Evolutionary conservation across 1,140 invertebrate genomes (phyloP), one percentile per base, ranked within the genome.

Genomic region (Drosophila murphyi): DNA sequence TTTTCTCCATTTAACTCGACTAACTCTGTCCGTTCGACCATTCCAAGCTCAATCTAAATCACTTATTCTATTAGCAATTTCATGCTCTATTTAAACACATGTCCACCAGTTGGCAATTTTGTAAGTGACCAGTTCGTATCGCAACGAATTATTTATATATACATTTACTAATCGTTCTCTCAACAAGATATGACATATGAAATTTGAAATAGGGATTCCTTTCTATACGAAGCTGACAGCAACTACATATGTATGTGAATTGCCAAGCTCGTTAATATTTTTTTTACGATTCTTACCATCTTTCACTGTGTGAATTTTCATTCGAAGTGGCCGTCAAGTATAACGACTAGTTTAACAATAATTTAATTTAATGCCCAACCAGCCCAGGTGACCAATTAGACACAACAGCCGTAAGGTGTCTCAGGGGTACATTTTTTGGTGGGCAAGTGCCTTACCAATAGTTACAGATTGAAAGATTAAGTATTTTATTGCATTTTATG

Each of bases 201-300:
- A 92, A 92, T 92, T 91, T 91, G 76, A 88, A 88, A 80, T 72
- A 72, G 68, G 68, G 68, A 61, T 65, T 52, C 48, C 65, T 8
- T 10, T 12, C n/a, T 57, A 29, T 41, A 48, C 55, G 54, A n/a
- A n/a, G 41, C 31, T 20, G 8, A 37, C 35, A 52, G 62, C 80
- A 45, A 4, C n/a, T 20, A 52, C 10, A 41, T 54, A 71, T 20
- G 28, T 54, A 71, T 20, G 28, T 29, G 47, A 20, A 20, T 43
- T 43, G 39, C 39, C 3, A 20, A 7, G 50, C 47, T 34, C 12
- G 32, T 57, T 28, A 6, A 3, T 65, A 64, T 63, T 70, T 47
- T 73, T 78, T 92, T 92, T 92, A 89, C 80, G 87, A 90, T 92
- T 91, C 92, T 92, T 92, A 92, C 90, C 90, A 92, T 92, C 90